phyloP scores from a whole-genome alignment of 2,113 vertebrate genomes.

The Ifrita kowaldi region DNA sequence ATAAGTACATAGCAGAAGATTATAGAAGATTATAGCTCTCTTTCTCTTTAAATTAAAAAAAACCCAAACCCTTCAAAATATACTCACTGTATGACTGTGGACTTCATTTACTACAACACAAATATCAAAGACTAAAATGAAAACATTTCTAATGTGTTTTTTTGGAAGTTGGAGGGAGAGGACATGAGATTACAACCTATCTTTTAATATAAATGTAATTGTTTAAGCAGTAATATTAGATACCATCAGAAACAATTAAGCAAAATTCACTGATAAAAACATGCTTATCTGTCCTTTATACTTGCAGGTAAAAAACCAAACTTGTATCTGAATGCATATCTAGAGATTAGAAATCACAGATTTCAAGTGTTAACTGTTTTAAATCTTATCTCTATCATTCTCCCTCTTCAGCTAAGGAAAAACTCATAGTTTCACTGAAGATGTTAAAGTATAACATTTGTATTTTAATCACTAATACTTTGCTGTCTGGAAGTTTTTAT shows the following conservation, averaged over 20 bases:
- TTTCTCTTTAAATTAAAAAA: not conserved
- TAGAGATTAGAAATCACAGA: not conserved
- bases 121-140: not conserved
- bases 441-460: not conserved
- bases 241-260: not conserved
- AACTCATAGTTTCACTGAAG: not conserved
- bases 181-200: not conserved
- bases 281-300: not conserved
- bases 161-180: not conserved
- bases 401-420: not conserved
- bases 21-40: not conserved
- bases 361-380: not conserved
- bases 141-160: not conserved
- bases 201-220: not conserved
- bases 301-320: not conserved
- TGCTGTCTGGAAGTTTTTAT: not conserved
- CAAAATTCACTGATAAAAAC: not conserved
- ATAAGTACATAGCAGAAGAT: not conserved
- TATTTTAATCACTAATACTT: not conserved
- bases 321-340: not conserved
- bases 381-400: not conserved
- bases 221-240: not conserved
- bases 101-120: not conserved
- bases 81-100: not conserved
- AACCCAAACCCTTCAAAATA: not conserved